These are phyloP conservation scores for Labroides dimidiatus DNA, from an alignment of 2,797 vertebrate species.

Conservation along the genomic window DNA sequence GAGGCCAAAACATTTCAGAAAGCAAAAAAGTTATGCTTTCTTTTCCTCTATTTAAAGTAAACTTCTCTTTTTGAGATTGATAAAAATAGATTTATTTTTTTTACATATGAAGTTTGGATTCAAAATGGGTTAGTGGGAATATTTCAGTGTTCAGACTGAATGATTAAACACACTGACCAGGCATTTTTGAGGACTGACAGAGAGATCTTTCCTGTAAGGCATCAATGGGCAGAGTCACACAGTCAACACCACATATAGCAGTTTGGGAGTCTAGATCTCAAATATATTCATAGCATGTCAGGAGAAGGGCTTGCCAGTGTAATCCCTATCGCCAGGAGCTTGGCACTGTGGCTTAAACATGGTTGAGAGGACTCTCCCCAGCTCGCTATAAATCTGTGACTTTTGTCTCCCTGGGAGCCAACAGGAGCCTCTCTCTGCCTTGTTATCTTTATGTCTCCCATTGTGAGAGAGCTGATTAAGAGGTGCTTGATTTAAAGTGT, in stretches of 20 bases:
- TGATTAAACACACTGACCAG: too few relatives aligned
- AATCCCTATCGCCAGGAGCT: conserved; percentile 41
- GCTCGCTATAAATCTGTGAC: conserved; percentile 60
- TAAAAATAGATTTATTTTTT: too few relatives aligned
- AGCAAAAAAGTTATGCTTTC: background rate
- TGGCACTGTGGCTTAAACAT: conserved; percentile 43
- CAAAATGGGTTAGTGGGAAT: too few relatives aligned
- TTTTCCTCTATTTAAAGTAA: background rate
- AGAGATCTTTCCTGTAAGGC: conserved; percentile 1
- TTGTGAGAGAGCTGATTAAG: conserved; percentile 67
- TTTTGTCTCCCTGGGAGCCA: conserved; percentile 32
- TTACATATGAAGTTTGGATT: too few relatives aligned
- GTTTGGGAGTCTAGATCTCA: conserved; percentile 13
- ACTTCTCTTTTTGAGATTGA: background rate
- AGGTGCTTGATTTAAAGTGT: conserved; percentile 72
- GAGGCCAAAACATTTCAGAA: background rate
- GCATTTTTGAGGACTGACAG: background rate
- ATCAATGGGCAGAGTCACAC: conserved; percentile 1
- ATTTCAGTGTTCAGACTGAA: too few relatives aligned
- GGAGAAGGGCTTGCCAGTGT: conserved; percentile 21
- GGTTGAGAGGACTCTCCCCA: conserved; percentile 46
- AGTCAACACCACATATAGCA: conserved; percentile 8
- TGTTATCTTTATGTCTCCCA: conserved; percentile 66
- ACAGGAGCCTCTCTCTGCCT: conserved; percentile 49
- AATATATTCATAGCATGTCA: conserved; percentile 35